Conservation (phyloP, 2,888 invertebrate species). For the Pristionchus entomophagus region DNA sequence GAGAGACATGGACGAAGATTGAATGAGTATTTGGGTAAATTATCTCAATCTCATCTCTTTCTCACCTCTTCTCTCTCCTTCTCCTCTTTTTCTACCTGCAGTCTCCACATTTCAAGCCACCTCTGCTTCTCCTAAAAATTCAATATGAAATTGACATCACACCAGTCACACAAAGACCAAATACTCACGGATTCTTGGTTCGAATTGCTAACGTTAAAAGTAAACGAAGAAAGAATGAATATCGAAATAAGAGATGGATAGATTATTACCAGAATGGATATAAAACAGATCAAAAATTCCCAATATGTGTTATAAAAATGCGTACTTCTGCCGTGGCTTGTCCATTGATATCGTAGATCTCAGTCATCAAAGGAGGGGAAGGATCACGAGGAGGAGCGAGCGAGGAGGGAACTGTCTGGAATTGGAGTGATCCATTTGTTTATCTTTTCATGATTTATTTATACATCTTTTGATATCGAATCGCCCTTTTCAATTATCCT, state of each 20-base stretch:
- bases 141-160: background rate
- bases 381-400: slow-evolving; percentile 22
- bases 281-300: too few species aligned
- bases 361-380: slow-evolving; percentile 16
- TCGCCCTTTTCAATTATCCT: too few species aligned
- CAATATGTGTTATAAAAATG: too few species aligned
- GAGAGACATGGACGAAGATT: background rate
- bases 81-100: slow-evolving; percentile 44
- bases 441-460: background rate
- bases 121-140: slow-evolving; percentile 45
- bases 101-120: slow-evolving; percentile 47
- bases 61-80: slow-evolving; percentile 47
- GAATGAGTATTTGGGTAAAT: background rate
- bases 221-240: too few species aligned
- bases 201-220: background rate
- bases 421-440: background rate
- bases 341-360: slow-evolving; percentile 36
- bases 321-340: background rate
- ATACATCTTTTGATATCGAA: too few species aligned
- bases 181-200: background rate
- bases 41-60: background rate
- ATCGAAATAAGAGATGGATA: too few species aligned
- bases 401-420: background rate
- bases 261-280: too few species aligned
- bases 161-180: background rate